These are phyloP conservation scores for Pyrgus malvae DNA, from an alignment of 2,888 invertebrate genomes.

Conservation along the genomic window DNA sequence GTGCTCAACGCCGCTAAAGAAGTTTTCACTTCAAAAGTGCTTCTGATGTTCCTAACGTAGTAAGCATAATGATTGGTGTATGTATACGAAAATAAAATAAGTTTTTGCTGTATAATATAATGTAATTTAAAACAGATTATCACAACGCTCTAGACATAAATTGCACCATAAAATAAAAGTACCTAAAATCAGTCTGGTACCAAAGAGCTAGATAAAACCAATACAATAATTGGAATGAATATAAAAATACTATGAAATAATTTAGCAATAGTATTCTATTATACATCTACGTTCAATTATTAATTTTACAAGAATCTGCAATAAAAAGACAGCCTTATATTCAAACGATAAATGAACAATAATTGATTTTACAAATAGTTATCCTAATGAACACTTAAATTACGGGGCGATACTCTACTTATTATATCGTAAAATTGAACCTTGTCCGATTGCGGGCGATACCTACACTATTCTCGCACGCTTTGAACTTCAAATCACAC, in stretches of 20 bases:
- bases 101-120: constrained; percentile 65
- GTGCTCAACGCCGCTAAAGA: too few species aligned
- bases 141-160: constrained; percentile 82
- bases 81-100: constrained; percentile 7
- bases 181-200: constrained; percentile 82
- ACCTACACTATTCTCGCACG: constrained; percentile 60
- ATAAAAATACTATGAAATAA: constrained; percentile 81
- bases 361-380: constrained; percentile 67
- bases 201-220: constrained; percentile 72
- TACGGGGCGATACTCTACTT: constrained; percentile 64
- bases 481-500: constrained; percentile 76
- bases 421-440: constrained; percentile 68
- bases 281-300: constrained; percentile 62
- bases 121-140: constrained; percentile 81
- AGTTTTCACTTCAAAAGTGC: too few species aligned
- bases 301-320: constrained; percentile 67
- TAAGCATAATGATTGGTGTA: not conserved
- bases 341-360: constrained; percentile 63
- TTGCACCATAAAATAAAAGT: constrained; percentile 82
- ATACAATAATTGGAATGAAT: constrained; percentile 72
- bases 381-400: constrained; percentile 79
- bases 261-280: constrained; percentile 66
- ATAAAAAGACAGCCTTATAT: constrained; percentile 72
- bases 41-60: not conserved
- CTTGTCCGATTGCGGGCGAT: constrained; percentile 50